phyloP scores from a whole-genome alignment of 2,797 vertebrate genomes.

The Poeciliopsis turneri region DNA sequence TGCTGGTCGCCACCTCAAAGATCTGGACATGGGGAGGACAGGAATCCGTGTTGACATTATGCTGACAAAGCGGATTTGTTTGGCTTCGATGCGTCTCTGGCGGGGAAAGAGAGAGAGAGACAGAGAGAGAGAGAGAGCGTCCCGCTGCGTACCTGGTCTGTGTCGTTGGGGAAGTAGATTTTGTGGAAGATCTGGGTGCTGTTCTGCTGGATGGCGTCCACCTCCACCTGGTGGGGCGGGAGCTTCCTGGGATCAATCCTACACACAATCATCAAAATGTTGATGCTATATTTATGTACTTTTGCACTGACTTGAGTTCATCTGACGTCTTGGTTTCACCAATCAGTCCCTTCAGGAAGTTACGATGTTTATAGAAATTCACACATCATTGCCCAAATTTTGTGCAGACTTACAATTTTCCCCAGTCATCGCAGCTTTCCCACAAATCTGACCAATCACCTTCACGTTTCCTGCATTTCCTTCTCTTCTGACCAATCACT shows the following conservation, averaged over 20 bases:
- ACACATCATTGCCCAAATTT: no score
- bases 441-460: no score
- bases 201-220: conserved; percentile 90
- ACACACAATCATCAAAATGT: conserved; percentile 12
- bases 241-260: conserved; percentile 93
- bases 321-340: not conserved
- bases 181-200: conserved; percentile 89
- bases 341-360: not conserved
- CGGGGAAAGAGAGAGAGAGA: no score
- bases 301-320: not conserved
- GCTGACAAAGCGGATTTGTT: not conserved
- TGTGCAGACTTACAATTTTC: no score
- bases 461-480: no score
- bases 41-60: not conserved
- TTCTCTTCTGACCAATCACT: no score
- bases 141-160: conserved; percentile 80
- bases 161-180: conserved; percentile 90
- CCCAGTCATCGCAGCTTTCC: no score
- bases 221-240: conserved; percentile 90
- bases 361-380: no score
- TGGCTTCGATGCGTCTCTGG: not conserved
- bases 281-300: not conserved
- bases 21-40: conserved; percentile 67
- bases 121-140: not conserved
- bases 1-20: conserved; percentile 87